Evolutionary conservation across 2,888 invertebrate species (phyloP), one percentile per base, ranked within the genome.

Genomic region (Dasypolia templi): DNA sequence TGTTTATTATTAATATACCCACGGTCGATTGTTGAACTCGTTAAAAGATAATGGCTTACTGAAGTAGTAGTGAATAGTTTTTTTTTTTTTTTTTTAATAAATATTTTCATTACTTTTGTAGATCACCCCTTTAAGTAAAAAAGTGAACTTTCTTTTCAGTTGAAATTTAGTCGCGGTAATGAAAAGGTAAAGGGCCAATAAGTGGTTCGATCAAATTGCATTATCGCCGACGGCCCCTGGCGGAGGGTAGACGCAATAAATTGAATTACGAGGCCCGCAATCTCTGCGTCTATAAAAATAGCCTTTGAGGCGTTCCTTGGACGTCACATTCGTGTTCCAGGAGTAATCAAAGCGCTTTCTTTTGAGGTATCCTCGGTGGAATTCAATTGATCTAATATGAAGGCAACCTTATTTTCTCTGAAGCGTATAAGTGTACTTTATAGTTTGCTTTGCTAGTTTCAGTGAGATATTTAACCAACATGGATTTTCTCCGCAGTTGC

Each of bases 161-260:
- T 89, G 90, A 91, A 92, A 92, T 90, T 92, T 91, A 88, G 90
- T 88, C 87, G 87, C 77, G 75, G 88, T 93, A 94, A 95, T 95
- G 93, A 93, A 94, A 94, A 92, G 92, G 93, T 93, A 94, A 95
- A 95, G 92, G 91, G 91, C 92, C 94, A 94, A 93, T 96, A 94
- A 96, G 94, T 93, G 93, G 94, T 93, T 92, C 92, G 91, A 94
- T 94, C 93, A 94, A 94, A 95, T 95, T 92, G 94, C 92, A 94
- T 95, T 96, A 95, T 93, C 93, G 91, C 92, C 89, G 84, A 81
- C 91, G 89, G 88, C 92, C 92, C 91, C 89, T 88, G 73, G 84
- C 82, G 88, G 91, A 91, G 92, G 91, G 92, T 90, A 91, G 93
- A 92, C 91, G 90, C 91, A 89, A 92, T 92, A 94, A 94, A 95